Conservation (phyloP, 2,113 vertebrate species). For the Marcusenius ussheri region DNA sequence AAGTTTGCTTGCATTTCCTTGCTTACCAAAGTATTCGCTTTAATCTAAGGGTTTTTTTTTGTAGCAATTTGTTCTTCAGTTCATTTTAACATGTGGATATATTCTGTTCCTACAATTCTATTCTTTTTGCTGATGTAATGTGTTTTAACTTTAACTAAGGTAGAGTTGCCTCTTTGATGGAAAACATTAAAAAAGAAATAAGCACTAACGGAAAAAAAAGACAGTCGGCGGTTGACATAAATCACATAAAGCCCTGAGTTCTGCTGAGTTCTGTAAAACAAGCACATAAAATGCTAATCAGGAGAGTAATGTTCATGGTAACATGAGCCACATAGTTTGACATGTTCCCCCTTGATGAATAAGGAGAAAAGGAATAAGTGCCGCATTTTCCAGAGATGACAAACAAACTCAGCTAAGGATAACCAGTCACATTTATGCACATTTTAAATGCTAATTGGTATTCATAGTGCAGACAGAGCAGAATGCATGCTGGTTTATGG, state of each 20-base stretch:
- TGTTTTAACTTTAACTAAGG: background rate
- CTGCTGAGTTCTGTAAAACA: background rate
- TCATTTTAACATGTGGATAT: background rate
- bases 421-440: background rate
- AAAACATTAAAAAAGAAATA: background rate
- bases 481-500: conserved; percentile 10
- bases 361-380: background rate
- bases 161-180: background rate
- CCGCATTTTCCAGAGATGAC: background rate
- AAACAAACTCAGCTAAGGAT: background rate
- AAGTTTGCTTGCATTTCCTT: background rate
- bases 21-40: background rate
- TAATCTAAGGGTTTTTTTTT: background rate
- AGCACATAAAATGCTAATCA: background rate
- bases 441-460: conserved; percentile 9
- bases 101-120: background rate
- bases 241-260: background rate
- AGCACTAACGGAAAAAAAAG: background rate
- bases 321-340: background rate
- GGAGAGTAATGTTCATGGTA: background rate
- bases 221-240: background rate
- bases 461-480: background rate
- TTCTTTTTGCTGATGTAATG: background rate
- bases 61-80: background rate
- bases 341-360: background rate